A percentile compares a stretch with the other conserved stretches of the same genome.
Evolutionary conservation across 2,888 invertebrate species (phyloP).

Genomic region (Eumacrocentrus americanus): DNA sequence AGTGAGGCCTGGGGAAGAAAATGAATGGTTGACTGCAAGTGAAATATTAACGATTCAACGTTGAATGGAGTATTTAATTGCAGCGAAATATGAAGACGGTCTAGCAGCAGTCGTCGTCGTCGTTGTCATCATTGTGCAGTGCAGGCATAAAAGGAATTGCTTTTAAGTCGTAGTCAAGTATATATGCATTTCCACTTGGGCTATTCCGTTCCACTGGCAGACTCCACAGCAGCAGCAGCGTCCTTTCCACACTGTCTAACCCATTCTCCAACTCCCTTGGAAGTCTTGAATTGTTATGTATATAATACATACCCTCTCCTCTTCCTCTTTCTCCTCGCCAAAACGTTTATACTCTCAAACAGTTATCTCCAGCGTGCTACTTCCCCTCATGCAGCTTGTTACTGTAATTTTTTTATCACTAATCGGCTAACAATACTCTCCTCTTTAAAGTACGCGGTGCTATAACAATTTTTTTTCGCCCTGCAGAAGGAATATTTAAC

Average conservation of each 20-base stretch:
- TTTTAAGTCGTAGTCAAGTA: constrained; percentile 30
- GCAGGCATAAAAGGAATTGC: constrained; percentile 14
- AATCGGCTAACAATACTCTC: constrained; percentile 19
- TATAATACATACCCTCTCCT: background rate
- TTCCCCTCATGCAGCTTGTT: constrained; percentile 10
- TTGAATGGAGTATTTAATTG: constrained; percentile 34
- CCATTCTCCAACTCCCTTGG: constrained; percentile 18
- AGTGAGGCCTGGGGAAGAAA: constrained; percentile 5
- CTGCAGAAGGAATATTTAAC: constrained; percentile 3
- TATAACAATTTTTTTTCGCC: background rate
- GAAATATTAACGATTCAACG: constrained; percentile 32
- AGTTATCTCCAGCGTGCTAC: constrained; percentile 9
- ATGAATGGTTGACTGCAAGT: constrained; percentile 15
- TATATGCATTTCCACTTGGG: constrained; percentile 34
- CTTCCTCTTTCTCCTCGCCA: no score
- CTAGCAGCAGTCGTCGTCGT: no score
- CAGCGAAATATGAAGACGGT: constrained; percentile 23
- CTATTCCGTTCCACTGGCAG: constrained; percentile 27
- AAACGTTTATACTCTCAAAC: constrained; percentile 10
- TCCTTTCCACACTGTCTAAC: constrained; percentile 27
- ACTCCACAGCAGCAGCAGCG: constrained; percentile 9
- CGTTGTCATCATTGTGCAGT: constrained; percentile 11
- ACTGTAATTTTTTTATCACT: constrained; percentile 20
- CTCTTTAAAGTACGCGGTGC: no score
- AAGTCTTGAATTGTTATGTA: constrained; percentile 16